Percentiles rank a stretch among this genome's conserved stretches.
phyloP scores from a whole-genome alignment of 2,113 vertebrate species.

The Hippocampus abdominalis region DNA sequence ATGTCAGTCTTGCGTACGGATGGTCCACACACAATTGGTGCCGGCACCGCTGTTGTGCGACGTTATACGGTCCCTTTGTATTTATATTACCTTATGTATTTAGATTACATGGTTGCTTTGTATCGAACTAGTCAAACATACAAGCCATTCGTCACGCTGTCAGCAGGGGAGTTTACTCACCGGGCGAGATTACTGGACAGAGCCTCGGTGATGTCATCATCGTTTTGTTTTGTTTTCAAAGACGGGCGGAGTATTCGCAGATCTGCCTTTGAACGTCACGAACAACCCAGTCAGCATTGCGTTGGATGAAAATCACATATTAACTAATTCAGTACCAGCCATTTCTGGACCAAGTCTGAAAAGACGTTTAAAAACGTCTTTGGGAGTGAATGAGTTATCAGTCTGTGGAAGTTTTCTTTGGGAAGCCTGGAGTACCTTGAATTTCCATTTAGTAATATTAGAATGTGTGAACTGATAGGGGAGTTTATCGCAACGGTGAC shows the following conservation, averaged over 20 bases:
- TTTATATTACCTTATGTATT: conserved; percentile 79
- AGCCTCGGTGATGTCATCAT: conserved; percentile 41
- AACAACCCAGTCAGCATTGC: neutral
- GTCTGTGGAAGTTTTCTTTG: too few relatives aligned
- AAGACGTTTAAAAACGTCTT: too few relatives aligned
- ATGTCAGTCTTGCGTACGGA: conserved; percentile 49
- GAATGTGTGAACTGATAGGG: too few relatives aligned
- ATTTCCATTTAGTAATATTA: too few relatives aligned
- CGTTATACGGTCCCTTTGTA: conserved; percentile 70
- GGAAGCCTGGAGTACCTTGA: too few relatives aligned
- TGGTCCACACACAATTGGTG: conserved; percentile 29
- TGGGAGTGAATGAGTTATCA: too few relatives aligned
- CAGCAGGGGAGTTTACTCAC: conserved; percentile 48
- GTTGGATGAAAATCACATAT: neutral
- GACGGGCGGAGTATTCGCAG: conserved; percentile 33
- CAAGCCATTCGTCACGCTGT: conserved; percentile 64
- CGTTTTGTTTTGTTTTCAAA: conserved; percentile 43
- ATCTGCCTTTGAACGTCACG: conserved; percentile 11
- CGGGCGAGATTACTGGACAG: conserved; percentile 43
- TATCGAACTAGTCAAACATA: conserved; percentile 74
- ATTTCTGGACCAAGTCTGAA: too few relatives aligned
- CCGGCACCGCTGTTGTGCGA: conserved; percentile 28
- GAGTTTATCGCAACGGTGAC: too few relatives aligned
- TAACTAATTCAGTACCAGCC: too few relatives aligned
- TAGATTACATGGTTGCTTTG: conserved; percentile 76